phyloP scores from a whole-genome alignment of 2,888 invertebrate genomes.

The Habrosyne pyritoides region DNA sequence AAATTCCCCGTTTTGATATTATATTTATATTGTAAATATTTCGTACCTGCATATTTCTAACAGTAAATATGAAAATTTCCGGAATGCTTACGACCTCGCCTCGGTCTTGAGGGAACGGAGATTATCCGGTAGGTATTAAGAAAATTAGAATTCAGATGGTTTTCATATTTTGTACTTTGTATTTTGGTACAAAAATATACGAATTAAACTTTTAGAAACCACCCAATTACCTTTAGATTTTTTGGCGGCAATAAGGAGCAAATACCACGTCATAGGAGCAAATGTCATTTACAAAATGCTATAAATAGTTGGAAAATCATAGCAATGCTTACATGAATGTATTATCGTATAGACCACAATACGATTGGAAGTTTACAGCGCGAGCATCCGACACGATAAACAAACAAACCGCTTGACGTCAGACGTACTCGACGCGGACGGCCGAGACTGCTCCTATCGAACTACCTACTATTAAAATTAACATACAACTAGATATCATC shows the following conservation, averaged over 20 bases:
- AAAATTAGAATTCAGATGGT: constrained; percentile 57
- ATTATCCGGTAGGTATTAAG: constrained; percentile 65
- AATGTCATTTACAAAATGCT: background rate
- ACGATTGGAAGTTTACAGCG: constrained; percentile 73
- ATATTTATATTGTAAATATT: constrained; percentile 83
- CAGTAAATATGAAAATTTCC: constrained; percentile 84
- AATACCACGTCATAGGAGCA: background rate
- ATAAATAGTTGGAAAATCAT: constrained; percentile 9
- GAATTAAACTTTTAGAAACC: too few relatives aligned
- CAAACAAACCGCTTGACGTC: constrained; percentile 71
- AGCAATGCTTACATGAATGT: constrained; percentile 40
- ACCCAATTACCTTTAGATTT: background rate
- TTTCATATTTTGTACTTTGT: constrained; percentile 34
- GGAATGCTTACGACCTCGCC: constrained; percentile 75
- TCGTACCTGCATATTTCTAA: constrained; percentile 84
- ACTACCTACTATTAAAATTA: constrained; percentile 19
- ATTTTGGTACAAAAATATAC: constrained; percentile 15
- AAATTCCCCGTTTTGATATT: constrained; percentile 84
- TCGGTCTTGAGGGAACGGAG: constrained; percentile 72
- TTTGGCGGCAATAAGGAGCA: background rate
- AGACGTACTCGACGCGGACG: constrained; percentile 42
- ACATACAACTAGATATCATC: constrained; percentile 6
- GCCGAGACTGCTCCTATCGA: constrained; percentile 23
- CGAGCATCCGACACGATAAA: constrained; percentile 69
- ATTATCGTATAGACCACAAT: constrained; percentile 60